Evolutionary conservation across 2,888 invertebrate species (phyloP).

Genomic region (Siphlonurus alternatus): DNA sequence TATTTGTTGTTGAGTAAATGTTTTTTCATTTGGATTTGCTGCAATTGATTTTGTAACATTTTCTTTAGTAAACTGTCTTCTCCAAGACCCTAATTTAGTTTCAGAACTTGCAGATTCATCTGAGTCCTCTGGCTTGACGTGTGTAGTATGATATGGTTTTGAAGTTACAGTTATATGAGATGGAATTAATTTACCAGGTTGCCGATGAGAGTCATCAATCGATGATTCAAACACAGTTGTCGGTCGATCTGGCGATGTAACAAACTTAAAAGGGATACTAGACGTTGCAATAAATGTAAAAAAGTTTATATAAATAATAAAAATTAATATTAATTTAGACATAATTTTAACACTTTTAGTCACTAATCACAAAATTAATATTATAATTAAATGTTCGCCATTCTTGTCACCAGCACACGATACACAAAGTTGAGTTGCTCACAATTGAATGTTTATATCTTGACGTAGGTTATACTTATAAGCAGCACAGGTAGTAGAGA

Average conservation of each 20-base stretch:
- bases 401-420: no score
- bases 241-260: neutral
- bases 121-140: neutral
- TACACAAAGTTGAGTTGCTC: no score
- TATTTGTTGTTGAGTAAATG: slow-evolving; percentile 2
- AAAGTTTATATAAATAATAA: no score
- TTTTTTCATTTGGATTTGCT: neutral
- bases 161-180: neutral
- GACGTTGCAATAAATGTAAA: no score
- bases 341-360: no score
- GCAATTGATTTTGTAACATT: neutral
- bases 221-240: no score
- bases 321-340: no score
- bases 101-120: neutral
- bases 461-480: neutral
- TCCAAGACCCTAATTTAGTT: neutral
- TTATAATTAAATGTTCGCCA: no score
- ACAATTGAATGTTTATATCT: no score
- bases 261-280: neutral
- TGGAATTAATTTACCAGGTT: neutral
- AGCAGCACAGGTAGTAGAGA: neutral
- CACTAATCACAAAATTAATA: no score
- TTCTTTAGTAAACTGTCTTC: neutral
- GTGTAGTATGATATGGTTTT: neutral
- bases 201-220: neutral